Base-by-base conservation (phyloP, 2,113 vertebrate species). In the Coracopsis vasa region DNA sequence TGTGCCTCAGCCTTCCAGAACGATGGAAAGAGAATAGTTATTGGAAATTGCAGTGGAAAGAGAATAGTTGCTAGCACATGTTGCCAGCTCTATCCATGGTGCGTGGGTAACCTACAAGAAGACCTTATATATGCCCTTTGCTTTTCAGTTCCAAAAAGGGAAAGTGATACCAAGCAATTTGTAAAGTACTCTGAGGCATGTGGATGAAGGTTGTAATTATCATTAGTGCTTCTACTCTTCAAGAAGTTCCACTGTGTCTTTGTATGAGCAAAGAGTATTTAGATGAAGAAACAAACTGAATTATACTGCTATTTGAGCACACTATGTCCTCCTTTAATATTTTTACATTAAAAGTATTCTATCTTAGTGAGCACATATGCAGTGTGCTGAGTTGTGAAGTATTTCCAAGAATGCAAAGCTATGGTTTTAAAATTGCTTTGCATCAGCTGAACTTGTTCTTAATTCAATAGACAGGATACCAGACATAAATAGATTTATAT, bases 391-490 rank as follows among this genome's bases (percentile, higher is more conserved):
- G 66, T 23, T 84, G 60, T 71, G 66, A 69, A 73, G n/a, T 56
- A 77, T 88, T 96, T 86, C 74, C 74, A 95, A 25, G 37, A 73
- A 82, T 19, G 27, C 39, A 70, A 87, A 87, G 13, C 62, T 70
- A 6, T 28, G 12, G 12, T 67, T 82, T 42, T 77, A 53, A 92
- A 90, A 86, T 84, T 88, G 45, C 27, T 92, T 88, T 66, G 17
- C 37, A n/a, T 93, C 75, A 80, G 39, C 64, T 92, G 72, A 84
- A 74, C 82, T 58, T 33, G 41, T 11, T 62, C 75, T 80, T 90
- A 83, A 92, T 92, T 88, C 42, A 64, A 94, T 78, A 92, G 41
- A 50, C 23, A 50, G 20, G 16, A 37, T 39, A 45, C 9, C 5
- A 7, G 90, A 86, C n/a, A 70, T 80, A 80, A 77, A 88, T 83